Base-by-base conservation (phyloP, 2,888 invertebrate genomes). In the Nyleta sp. region DNA sequence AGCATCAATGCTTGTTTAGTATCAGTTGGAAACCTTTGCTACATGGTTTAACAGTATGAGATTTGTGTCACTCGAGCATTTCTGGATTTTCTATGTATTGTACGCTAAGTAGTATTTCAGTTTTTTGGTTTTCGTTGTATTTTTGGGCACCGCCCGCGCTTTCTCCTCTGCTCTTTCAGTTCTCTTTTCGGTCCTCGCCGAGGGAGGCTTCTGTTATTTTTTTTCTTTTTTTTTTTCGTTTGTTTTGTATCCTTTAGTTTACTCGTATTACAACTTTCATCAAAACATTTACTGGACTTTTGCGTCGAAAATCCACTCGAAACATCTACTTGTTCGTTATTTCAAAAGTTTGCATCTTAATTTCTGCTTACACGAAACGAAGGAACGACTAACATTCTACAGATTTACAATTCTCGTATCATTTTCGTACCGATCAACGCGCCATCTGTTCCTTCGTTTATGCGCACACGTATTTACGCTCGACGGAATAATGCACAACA, bases 401-500 rank as follows among this genome's bases (percentile, higher is more conserved):
- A 55, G n/a, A 11, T 33, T 55, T 55, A 31, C 31, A 13, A 38
- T 31, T 65, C 53, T 44, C 40, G 28, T 67, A 55, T 67, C 67
- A 67, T 72, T 64, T 57, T 44, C 64, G 55, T 62, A 57, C 44
- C 57, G 48, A 72, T 57, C 60, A 24, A 52, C 60, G 59, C 40
- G 10, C 42, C 46, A 38, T 28, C 55, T 40, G 48, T 72, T 50
- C 53, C 48, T 64, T 57, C 62, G 62, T 62, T 62, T 40, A 20
- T 38, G 31, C 44, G 20, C 59, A 59, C 59, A 64, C 33, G 33
- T 55, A 62, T 28, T 55, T 20, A 50, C 44, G 68, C 70, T 48
- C 64, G 64, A 57, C 44, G 52, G 70, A 71, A 46, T 65, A 71
- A 71, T 71, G 77, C 72, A 77, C 72, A 68, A 78, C 78, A 73